phyloP scores from a whole-genome alignment of 1,140 invertebrate species.

The Pentalonia nigronervosa region DNA sequence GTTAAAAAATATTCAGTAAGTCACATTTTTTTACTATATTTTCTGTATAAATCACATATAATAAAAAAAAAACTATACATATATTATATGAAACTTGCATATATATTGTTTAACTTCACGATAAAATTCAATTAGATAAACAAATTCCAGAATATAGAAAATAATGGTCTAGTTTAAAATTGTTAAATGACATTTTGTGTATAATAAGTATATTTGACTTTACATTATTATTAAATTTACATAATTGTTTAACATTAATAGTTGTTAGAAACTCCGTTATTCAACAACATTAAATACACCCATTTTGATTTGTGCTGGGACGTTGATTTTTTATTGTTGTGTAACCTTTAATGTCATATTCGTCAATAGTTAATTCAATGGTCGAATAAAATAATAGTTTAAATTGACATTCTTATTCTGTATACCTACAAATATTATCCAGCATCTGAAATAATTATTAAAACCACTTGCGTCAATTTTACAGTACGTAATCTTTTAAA shows the following conservation, averaged over 20 bases:
- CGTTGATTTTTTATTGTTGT: slow-evolving; percentile 38
- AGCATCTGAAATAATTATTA: neutral
- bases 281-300: slow-evolving; percentile 33
- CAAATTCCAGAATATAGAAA: neutral
- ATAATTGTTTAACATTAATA: neutral
- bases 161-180: neutral
- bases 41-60: neutral
- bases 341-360: neutral
- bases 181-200: neutral
- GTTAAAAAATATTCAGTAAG: neutral
- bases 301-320: neutral
- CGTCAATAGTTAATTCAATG: neutral
- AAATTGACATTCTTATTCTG: neutral
- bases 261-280: neutral
- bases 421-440: neutral
- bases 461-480: neutral
- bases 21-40: neutral
- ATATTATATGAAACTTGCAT: neutral
- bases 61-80: neutral
- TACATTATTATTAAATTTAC: slow-evolving; percentile 22
- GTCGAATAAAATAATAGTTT: neutral
- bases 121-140: neutral
- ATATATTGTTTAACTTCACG: neutral
- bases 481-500: neutral
- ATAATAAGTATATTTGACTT: neutral